phyloP scores from a whole-genome alignment of 2,797 vertebrate species.

The Mormyrus hasselquistii region DNA sequence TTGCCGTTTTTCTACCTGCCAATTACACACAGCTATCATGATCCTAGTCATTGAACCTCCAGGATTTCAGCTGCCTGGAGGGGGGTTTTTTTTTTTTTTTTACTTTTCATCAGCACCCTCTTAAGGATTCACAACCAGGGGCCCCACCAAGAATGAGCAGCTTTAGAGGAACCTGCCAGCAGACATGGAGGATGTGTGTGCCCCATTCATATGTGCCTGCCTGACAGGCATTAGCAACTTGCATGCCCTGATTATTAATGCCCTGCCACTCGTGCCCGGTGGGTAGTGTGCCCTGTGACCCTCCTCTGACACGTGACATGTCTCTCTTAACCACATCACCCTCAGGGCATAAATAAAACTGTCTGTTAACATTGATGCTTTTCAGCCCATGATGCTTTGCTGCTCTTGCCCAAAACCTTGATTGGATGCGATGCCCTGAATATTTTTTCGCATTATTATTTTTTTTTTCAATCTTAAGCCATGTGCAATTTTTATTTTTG shows the following conservation, averaged over 20 bases:
- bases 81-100: neutral
- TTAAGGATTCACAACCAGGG: neutral
- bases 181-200: neutral
- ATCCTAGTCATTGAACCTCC: neutral
- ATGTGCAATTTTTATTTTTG: neutral
- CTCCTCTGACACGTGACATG: constrained; percentile 44
- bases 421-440: neutral
- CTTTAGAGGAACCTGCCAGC: neutral
- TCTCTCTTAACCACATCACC: constrained; percentile 38
- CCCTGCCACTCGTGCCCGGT: constrained; percentile 34
- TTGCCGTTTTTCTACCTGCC: neutral
- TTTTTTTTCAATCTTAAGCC: neutral
- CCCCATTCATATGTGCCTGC: neutral
- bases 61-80: neutral
- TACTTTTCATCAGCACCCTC: neutral
- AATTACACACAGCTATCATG: neutral
- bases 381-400: neutral
- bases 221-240: neutral
- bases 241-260: constrained; percentile 34
- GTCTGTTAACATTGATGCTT: constrained; percentile 30
- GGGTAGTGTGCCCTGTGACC: constrained; percentile 44
- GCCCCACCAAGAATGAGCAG: neutral
- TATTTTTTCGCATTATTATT: neutral
- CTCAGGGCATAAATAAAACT: constrained; percentile 41
- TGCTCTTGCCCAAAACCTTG: neutral